These are phyloP conservation scores for Amia ocellicauda DNA, from an alignment of 2,113 vertebrate species.

Conservation along the genomic window DNA sequence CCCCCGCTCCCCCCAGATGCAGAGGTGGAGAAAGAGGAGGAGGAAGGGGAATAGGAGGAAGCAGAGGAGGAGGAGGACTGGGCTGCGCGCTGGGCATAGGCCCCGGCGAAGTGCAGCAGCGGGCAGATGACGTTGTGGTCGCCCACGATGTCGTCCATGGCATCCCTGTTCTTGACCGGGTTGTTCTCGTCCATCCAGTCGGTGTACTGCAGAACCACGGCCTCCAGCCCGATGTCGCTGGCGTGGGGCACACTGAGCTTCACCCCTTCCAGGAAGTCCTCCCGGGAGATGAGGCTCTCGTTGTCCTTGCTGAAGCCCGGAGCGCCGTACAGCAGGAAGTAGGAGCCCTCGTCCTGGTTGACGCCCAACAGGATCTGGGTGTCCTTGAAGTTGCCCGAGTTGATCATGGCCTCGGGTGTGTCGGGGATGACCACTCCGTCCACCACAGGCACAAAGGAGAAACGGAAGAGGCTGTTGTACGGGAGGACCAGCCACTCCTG, in stretches of 20 bases:
- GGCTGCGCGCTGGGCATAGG: slow-evolving; percentile 63
- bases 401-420: slow-evolving; percentile 75
- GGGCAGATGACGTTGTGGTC: slow-evolving; percentile 92
- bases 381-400: slow-evolving; percentile 69
- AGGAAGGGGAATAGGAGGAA: background rate
- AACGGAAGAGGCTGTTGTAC: slow-evolving; percentile 75
- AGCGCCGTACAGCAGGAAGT: slow-evolving; percentile 84
- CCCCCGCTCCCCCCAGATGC: slow-evolving; percentile 13
- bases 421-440: slow-evolving; percentile 81
- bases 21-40: background rate
- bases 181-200: slow-evolving; percentile 88
- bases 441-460: slow-evolving; percentile 84
- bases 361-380: slow-evolving; percentile 79
- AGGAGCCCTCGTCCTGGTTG: slow-evolving; percentile 86
- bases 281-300: slow-evolving; percentile 82
- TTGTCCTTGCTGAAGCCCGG: slow-evolving; percentile 93
- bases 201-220: slow-evolving; percentile 85
- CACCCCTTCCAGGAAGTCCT: slow-evolving; percentile 83
- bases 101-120: slow-evolving; percentile 71
- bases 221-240: slow-evolving; percentile 82
- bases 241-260: slow-evolving; percentile 82
- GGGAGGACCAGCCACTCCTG: slow-evolving; percentile 75
- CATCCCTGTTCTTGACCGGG: slow-evolving; percentile 78
- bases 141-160: slow-evolving; percentile 84
- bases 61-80: slow-evolving; percentile 12